Base-by-base conservation (phyloP, 2,113 vertebrate genomes). In the Anseranas semipalmata region DNA sequence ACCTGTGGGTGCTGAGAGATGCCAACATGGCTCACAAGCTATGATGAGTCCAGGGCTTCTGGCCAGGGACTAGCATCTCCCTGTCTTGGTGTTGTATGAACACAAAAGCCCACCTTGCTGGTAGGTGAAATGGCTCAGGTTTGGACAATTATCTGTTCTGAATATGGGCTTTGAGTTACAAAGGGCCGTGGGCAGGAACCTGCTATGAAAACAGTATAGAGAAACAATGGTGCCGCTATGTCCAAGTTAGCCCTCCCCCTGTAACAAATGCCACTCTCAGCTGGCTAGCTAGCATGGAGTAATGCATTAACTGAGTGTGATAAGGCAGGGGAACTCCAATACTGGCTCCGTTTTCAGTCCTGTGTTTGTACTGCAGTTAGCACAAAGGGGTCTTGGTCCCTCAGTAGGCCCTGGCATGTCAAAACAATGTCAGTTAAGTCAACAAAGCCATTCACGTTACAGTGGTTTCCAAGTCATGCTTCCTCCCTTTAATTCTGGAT, bases 381-480 rank as follows among this genome's bases (percentile, higher is more conserved):
- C 76, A 93, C 88, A 95, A 96, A 89, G 91, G 48, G 65, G 80
- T 94, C 93, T 83, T 88, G 90, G 88, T 94, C 73, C 90, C 79
- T 85, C 3, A 2, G 55, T 94, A 77, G 79, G 90, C 52, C 59
- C 35, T 90, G 68, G 53, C n/a, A 15, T 81, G 82, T 90, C 93
- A 94, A 93, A 87, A 85, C 81, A 80, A 88, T 67, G 87, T 88
- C 85, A 85, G 52, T 67, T 92, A 96, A 94, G 48, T 95, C 93
- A 93, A 95, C 52, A 95, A 90, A 94, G 90, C 74, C 59, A 58
- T 88, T 84, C 4, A 0, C 3, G 52, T 75, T 95, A 80, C 78
- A 85, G 60, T 89, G 7, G 72, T 86, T 94, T 92, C 83, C 39
- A 94, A 94, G 89, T 59, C 3, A 2, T 32, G 85, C 48, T 90